Evolutionary conservation across 2,888 invertebrate species (phyloP), one percentile per base, ranked within the genome.

Genomic region (Mycalesis mineus): DNA sequence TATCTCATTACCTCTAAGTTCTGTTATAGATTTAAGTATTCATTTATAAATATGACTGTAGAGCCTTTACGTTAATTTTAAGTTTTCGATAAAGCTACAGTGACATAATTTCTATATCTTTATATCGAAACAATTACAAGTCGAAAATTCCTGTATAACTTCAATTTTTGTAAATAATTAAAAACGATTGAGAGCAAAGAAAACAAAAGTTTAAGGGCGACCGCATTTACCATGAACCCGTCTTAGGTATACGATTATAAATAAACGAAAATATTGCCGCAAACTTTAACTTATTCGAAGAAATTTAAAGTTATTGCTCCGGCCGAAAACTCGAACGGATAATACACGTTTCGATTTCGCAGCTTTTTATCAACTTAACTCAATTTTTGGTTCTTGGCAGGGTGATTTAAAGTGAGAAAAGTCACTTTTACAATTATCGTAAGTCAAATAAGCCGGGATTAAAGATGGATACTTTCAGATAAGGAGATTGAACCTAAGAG

Each of bases 251-350:
- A 51, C n/a, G 54, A 45, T 57, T 57, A 55, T 64, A 64, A 64
- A 64, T 62, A 64, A 62, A 61, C 45, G 47, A 2, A 62, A 64
- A 62, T 64, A 60, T 62, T 56, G 60, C 57, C 54, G 52, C 50
- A 53, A 62, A 55, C 55, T 44, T 64, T 58, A 47, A 62, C 60
- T 55, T 64, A 60, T 64, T 64, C 64, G 55, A 47, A 58, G 64
- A 62, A 62, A 60, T 57, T 50, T 56, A 62, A 11, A 64, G 64
- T 64, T 64, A 64, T 62, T 62, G 62, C 57, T n/a, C 36, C 36
- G 37, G 2, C 40, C 49, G 60, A 37, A 55, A 55, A 60, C 55
- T 60, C 56, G 58, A 62, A 58, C 64, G 60, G 60, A 55, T 58
- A 60, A 40, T 15, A 31, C 29, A 52, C 56, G 39, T 58, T 52